phyloP scores from a whole-genome alignment of 2,888 invertebrate genomes.

The Cyrtodaria siliqua region DNA sequence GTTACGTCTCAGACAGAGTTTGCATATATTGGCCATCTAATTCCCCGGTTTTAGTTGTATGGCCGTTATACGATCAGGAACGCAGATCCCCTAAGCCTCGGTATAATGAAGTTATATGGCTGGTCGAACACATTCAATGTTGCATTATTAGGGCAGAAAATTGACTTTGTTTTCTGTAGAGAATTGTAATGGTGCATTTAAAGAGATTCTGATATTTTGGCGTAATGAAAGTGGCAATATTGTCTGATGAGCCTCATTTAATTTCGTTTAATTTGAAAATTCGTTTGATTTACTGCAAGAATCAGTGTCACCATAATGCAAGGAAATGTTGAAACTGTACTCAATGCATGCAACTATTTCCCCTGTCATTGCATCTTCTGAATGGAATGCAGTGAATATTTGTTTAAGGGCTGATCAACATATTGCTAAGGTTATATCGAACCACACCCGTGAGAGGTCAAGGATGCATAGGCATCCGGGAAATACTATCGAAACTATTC shows the following conservation, averaged over 20 bases:
- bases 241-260: constrained; percentile 9
- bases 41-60: constrained; percentile 54
- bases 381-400: too few relatives aligned
- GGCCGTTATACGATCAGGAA: constrained; percentile 56
- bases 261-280: constrained; percentile 18
- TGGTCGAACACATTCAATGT: constrained; percentile 65
- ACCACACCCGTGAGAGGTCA: too few relatives aligned
- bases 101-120: constrained; percentile 66
- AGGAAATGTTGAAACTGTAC: too few relatives aligned
- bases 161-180: constrained; percentile 75
- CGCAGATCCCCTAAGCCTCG: constrained; percentile 55
- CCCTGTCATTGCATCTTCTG: too few relatives aligned
- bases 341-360: too few relatives aligned
- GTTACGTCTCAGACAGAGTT: constrained; percentile 38
- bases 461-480: too few relatives aligned
- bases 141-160: constrained; percentile 75
- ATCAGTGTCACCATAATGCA: too few relatives aligned
- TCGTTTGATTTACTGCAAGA: constrained; percentile 9
- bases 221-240: constrained; percentile 19
- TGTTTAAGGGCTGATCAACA: too few relatives aligned
- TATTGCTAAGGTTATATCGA: too few relatives aligned
- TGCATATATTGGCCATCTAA: constrained; percentile 63
- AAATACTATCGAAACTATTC: too few relatives aligned
- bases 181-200: constrained; percentile 42
- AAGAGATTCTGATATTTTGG: background rate